Conservation (phyloP, 2,888 invertebrate genomes). For the Philonicus albiceps region DNA sequence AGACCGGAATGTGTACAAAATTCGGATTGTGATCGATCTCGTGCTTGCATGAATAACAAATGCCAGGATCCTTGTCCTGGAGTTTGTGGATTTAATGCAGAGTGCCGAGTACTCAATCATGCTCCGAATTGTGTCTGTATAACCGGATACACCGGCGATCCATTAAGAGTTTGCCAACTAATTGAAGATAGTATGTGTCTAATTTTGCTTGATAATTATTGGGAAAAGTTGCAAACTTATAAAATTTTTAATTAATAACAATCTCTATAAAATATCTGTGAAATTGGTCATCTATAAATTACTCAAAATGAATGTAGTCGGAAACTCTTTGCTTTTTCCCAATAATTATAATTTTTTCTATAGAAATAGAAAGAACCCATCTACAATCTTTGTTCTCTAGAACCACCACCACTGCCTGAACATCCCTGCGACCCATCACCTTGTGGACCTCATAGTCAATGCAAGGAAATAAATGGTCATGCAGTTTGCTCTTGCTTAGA, state of each 20-base stretch:
- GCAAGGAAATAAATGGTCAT: slow-evolving; percentile 69
- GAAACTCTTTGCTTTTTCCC: too few relatives aligned
- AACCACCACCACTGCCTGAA: slow-evolving; percentile 53
- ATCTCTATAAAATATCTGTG: too few relatives aligned
- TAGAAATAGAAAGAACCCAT: neutral
- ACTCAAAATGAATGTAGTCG: too few relatives aligned
- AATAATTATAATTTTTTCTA: neutral
- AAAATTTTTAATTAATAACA: too few relatives aligned
- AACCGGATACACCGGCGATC: slow-evolving; percentile 75
- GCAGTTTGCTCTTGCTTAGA: slow-evolving; percentile 71
- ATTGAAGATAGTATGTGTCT: slow-evolving; percentile 54
- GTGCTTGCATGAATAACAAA: slow-evolving; percentile 79
- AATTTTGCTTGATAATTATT: neutral
- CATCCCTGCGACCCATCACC: slow-evolving; percentile 72
- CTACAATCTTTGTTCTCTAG: neutral
- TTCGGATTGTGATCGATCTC: slow-evolving; percentile 75
- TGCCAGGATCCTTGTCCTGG: slow-evolving; percentile 82
- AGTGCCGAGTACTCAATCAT: slow-evolving; percentile 78
- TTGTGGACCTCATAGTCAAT: slow-evolving; percentile 73
- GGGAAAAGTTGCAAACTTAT: too few relatives aligned
- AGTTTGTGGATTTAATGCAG: slow-evolving; percentile 79
- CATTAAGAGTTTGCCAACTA: slow-evolving; percentile 70
- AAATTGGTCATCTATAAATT: too few relatives aligned
- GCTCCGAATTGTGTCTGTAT: slow-evolving; percentile 80
- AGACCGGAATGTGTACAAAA: slow-evolving; percentile 84